Base-by-base conservation (phyloP, 2,888 invertebrate species). In the Taphrorychus bicolor region DNA sequence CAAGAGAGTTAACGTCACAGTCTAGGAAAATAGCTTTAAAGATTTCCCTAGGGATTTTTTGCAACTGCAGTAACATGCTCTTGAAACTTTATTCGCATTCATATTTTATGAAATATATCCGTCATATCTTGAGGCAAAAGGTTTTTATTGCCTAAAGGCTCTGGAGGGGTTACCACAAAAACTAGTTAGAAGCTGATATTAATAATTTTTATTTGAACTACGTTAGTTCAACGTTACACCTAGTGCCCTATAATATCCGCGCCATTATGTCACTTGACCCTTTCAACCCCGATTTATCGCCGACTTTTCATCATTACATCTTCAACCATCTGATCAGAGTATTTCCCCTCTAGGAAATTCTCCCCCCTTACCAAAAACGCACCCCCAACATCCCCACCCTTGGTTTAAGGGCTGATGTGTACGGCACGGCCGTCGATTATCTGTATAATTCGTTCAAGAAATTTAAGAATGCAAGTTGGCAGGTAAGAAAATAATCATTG, bases 311-410 rank as follows among this genome's bases (percentile, higher is more conserved):
- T 66, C 66, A 61, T 61, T 61, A 66, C 16, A 19, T 66, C 56
- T 61, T 42, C 60, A 61, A 66, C 66, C 66, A 66, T 66, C 60
- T 66, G 66, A 66, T 65, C 65, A 59, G 45, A 53, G 53, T 59
- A 24, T 17, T 49, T 65, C 54, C 54, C 65, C 65, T 54, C 41
- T 41, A 14, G n/a, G 45, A 11, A 14, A 17, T 49, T 32, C 59
- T 49, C 49, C 17, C 32, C 11, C 7, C 54, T 56, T 65, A 59
- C n/a, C 56, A 49, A 17, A 48, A n/a, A 32, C 18, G 41, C 40
- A 32, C 60, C 60, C 40, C 23, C 23, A 63, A 52, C 18, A 58
- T 54, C 64, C 57, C 64, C 64, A 64, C 64, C 42, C 1, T 7
- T 11, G 1, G 4, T 23, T 16, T 17, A 22, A 32, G 41, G 51